Evolutionary conservation across 2,888 invertebrate species (phyloP), one percentile per base, ranked within the genome.

Genomic region (Caenorhabditis macrosperma): DNA sequence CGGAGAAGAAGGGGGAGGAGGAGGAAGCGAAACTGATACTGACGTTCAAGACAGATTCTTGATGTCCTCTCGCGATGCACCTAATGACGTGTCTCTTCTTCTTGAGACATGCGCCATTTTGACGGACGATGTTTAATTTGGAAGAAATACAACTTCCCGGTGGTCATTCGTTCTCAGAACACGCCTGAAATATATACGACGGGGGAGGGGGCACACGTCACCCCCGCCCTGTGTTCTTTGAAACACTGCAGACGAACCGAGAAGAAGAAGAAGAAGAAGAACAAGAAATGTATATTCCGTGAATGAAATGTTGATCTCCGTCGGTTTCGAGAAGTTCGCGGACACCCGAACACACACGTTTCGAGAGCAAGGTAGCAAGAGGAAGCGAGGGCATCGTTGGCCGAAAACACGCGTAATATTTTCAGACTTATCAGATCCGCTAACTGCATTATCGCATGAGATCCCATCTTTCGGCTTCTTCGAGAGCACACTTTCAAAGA

Each of bases 141-240:
- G 46, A 26, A 38, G 50, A 59, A 68, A 46, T 30, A 71, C 71
- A 46, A 71, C 71, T 71, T 71, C 71, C 71, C 63, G 54, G 71
- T 55, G 71, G 71, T 71, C 61, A 71, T 41, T 55, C 46, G 30
- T 38, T 33, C 28, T 35, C 33, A 17, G 33, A 52, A 28, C 22
- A 26, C 26, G 24, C 52, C 52, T 22, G 15, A 35, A 54, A 54
- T 44, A 48, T n/a, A n/a, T n/a, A n/a, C n/a, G n/a, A n/a, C n/a
- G 41, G 44, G 33, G 35, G 24, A 61, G 46, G 46, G 50, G 38
- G 5, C 30, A 50, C 68, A 71, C 63, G 61, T 71, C 63, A 71
- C 60, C 46, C 44, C 30, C 24, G n/a, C n/a, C n/a, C n/a, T n/a
- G 52, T 71, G 71, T 63, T 71, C 46, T 55, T 55, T 71, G 71